phyloP scores from a whole-genome alignment of 1,140 invertebrate genomes.

The Matsumurasca onukii region DNA sequence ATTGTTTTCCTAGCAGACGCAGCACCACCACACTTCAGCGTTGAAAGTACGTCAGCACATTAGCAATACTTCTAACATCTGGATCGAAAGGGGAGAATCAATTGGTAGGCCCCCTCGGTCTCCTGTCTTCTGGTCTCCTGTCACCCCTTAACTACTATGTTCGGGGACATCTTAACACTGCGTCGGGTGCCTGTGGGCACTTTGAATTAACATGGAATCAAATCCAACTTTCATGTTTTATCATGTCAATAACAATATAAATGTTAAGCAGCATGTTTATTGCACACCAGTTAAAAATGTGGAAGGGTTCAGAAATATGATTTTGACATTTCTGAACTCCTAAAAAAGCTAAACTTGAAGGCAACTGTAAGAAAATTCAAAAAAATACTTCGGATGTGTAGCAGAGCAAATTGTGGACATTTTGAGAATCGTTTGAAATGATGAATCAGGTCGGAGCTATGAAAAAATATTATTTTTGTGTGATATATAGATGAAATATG shows the following conservation, averaged over 20 bases:
- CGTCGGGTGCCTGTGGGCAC: no score
- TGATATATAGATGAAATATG: background rate
- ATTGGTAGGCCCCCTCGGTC: conserved; percentile 3
- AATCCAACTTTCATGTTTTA: no score
- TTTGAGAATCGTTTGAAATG: background rate
- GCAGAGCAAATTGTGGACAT: background rate
- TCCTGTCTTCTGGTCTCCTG: background rate
- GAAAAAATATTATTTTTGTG: background rate
- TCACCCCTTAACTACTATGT: background rate
- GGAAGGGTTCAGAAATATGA: conserved; percentile 1
- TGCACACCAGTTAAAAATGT: background rate
- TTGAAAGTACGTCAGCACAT: no score
- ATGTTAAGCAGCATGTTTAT: background rate
- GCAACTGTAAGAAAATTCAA: conserved; percentile 10
- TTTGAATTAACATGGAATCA: no score
- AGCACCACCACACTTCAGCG: no score
- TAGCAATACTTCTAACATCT: no score
- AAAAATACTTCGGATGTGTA: conserved; percentile 3
- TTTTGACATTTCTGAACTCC: background rate
- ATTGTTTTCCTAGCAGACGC: no score
- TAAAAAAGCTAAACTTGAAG: conserved; percentile 12
- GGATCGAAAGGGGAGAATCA: no score
- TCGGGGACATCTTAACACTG: background rate
- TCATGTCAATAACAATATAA: no score
- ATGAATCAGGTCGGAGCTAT: background rate